Evolutionary conservation across 2,797 vertebrate species (phyloP), one percentile per base, ranked within the genome.

Genomic region (Gymnopithys bicolor): DNA sequence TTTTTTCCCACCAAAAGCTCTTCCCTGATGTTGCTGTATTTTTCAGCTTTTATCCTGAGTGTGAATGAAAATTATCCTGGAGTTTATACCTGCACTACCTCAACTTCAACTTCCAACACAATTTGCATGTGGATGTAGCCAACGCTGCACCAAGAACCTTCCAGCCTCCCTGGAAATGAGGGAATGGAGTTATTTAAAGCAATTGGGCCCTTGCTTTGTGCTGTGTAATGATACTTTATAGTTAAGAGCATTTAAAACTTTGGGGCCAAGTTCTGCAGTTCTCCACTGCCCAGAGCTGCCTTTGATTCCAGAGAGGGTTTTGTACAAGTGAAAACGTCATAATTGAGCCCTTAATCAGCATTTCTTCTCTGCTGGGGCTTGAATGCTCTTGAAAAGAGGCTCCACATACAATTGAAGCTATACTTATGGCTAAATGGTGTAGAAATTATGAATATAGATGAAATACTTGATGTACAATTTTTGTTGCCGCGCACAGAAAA

Each of bases 381-480:
- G 78, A 95, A 93, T 74, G 56, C 68, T 73, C 93, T 88, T 85
- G 75, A 91, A 30, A 87, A 95, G 91, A 95, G 82, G 60, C 59
- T 92, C 37, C 62, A 67, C 66, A 52, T 87, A 93, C 93, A 97
- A 95, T 83, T 91, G 90, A 74, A 93, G 84, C 74, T 89, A 68
- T 82, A 95, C 81, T 96, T 96, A 64, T 19, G 37, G 80, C 77
- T 89, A 95, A 91, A 94, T 90, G 73, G 35, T 33, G 76, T 91
- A 94, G 95, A 92, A 95, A 93, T 95, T 87, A 94, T 94, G 95
- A 96, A 95, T 94, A 90, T 53, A 95, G 81, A 92, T 93, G 22
- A 87, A 97, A 90, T 82, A 93, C 75, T 94, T 63, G 59, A 94
- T 62, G 63, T 77, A 82, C 64, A 33, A 77, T 90, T 95, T 96